Base-by-base conservation (phyloP, 2,113 vertebrate species). In the Hippocampus guttulatus region DNA sequence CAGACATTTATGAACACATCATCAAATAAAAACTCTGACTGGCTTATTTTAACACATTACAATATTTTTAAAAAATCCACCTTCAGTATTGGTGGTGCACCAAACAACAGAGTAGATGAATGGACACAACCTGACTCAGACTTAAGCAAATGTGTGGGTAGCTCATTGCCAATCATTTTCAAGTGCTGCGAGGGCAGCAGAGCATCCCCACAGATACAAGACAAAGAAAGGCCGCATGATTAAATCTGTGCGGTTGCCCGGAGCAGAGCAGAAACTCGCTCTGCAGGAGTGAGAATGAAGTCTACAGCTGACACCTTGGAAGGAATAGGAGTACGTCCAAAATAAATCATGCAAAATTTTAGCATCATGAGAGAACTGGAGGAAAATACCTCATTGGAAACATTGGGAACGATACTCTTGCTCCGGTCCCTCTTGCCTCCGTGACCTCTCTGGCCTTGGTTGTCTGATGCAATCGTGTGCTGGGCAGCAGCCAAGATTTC, bases 401-500 rank as follows among this genome's bases (percentile, higher is more conserved):
- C 79, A 10, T 92, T 93, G 71, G 94, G 87, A 82, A 87, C 90
- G 76, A 92, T 92, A 76, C 94, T 95, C 89, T 94, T 94, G 85
- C 91, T 92, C 25, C 92, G 85, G 52, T 95, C 92, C 74, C 93
- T 91, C 77, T 94, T 95, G 78, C 92, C 94, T 71, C 92, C 89
- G 5, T 95, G 94, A 87, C 92, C 91, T n/a, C 93, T 91, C 6
- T 94, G 91, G 68, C 91, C 91, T 62, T 94, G 93, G 78, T 91
- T 93, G 84, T 96, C 95, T 51, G 94, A 92, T 18, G 94, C 93
- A 84, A 97, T 97, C 33, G 94, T 95, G 81, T 97, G 94, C 68
- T 97, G 95, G 82, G 95, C 95, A 7, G 95, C 95, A 1, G 95
- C 95, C 87, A 97, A 77, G 70, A 97, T 97, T 87, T 97, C 95